Percentiles rank a stretch among this genome's conserved stretches.
Evolutionary conservation across 2,888 invertebrate species (phyloP).

Genomic region (Troides helena): DNA sequence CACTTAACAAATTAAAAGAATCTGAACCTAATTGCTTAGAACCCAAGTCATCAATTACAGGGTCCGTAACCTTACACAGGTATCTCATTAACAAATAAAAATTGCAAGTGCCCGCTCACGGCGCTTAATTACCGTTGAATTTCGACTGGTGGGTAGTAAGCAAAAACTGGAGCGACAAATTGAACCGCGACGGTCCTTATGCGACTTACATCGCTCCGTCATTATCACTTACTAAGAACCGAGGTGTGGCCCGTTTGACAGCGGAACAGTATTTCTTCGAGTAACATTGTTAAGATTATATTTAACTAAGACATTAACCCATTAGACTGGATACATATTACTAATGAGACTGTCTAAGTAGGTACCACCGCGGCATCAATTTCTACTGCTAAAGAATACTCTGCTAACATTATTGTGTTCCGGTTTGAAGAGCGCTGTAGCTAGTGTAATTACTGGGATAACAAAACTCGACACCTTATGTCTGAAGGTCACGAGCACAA

Average conservation of each 20-base stretch:
- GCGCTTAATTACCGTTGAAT: slow-evolving; percentile 55
- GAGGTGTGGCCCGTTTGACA: slow-evolving; percentile 10
- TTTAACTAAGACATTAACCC: neutral
- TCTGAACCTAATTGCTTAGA: slow-evolving; percentile 9
- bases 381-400: no score
- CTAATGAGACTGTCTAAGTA: no score
- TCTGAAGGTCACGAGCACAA: no score
- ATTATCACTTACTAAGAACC: slow-evolving; percentile 54
- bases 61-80: slow-evolving; percentile 12
- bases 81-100: slow-evolving; percentile 42
- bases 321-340: no score
- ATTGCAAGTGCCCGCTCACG: slow-evolving; percentile 49
- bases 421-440: no score
- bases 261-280: neutral
- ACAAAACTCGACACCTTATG: no score
- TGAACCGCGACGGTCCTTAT: slow-evolving; percentile 42
- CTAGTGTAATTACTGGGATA: no score
- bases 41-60: slow-evolving; percentile 23
- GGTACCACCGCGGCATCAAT: no score
- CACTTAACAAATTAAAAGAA: slow-evolving; percentile 11
- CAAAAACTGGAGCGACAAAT: slow-evolving; percentile 65
- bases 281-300: neutral
- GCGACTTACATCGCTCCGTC: slow-evolving; percentile 38
- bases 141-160: slow-evolving; percentile 45
- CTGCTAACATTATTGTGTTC: no score